These are phyloP conservation scores for Oligia fasciuncula DNA, from an alignment of 2,888 invertebrate species.

Conservation along the genomic window DNA sequence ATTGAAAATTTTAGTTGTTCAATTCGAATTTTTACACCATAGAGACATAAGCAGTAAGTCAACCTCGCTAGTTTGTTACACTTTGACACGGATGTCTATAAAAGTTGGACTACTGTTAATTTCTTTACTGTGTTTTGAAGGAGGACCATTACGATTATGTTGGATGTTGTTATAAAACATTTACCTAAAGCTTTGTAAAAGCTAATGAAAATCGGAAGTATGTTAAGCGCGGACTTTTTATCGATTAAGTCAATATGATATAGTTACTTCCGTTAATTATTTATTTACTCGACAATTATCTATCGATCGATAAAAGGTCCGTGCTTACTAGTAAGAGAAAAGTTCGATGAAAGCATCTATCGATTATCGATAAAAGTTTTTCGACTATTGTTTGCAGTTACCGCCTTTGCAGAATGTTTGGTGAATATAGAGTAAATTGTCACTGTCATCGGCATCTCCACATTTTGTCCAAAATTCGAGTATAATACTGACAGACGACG, in stretches of 20 bases:
- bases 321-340: conserved; percentile 33
- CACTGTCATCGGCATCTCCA: conserved; percentile 8
- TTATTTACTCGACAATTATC: conserved; percentile 60
- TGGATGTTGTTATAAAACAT: conserved; percentile 54
- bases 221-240: conserved; percentile 57
- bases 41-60: conserved; percentile 55
- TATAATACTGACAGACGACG: conserved; percentile 53
- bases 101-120: conserved; percentile 58
- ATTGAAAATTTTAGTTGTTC: conserved; percentile 60
- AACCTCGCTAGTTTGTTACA: conserved; percentile 47
- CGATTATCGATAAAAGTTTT: conserved; percentile 36
- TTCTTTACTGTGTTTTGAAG: conserved; percentile 49
- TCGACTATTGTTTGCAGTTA: conserved; percentile 51
- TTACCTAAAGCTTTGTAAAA: conserved; percentile 43
- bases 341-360: conserved; percentile 46
- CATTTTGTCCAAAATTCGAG: conserved; percentile 21
- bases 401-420: conserved; percentile 46
- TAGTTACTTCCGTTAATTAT: conserved; percentile 60
- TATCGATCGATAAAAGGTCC: conserved; percentile 62
- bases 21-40: conserved; percentile 34
- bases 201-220: conserved; percentile 38
- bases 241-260: conserved; percentile 57
- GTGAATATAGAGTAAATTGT: conserved; percentile 6
- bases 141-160: conserved; percentile 60
- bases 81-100: conserved; percentile 20